A percentile compares a stretch with the other conserved stretches of the same genome.
Evolutionary conservation across 2,113 vertebrate genomes (phyloP).

Genomic region (Dermatemys mawii): DNA sequence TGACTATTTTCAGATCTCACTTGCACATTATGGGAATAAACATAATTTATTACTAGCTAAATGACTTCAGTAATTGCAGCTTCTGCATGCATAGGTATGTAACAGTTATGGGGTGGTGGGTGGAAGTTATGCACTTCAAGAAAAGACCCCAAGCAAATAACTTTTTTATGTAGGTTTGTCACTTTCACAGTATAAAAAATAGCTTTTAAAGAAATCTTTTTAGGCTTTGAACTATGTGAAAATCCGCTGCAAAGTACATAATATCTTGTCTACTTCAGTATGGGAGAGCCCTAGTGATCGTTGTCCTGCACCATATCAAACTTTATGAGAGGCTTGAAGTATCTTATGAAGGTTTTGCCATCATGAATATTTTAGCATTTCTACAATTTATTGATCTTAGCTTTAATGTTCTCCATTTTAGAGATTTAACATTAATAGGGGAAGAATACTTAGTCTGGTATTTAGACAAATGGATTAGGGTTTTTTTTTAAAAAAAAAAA

Average conservation of each 20-base stretch:
- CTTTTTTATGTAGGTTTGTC: neutral
- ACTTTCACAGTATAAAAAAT: neutral
- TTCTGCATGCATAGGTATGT: neutral
- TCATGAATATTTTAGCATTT: neutral
- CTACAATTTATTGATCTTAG: neutral
- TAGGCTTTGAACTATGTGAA: neutral
- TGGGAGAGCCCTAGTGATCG: neutral
- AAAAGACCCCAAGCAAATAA: neutral
- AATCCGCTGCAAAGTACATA: neutral
- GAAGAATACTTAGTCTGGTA: neutral
- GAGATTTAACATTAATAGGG: neutral
- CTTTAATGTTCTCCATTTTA: neutral
- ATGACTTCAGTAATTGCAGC: neutral
- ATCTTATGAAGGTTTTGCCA: neutral
- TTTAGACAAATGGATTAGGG: neutral
- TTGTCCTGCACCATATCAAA: neutral
- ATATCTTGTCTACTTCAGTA: neutral
- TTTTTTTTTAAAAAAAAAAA: constrained; percentile 9
- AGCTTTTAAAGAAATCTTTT: neutral
- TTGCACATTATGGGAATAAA: neutral
- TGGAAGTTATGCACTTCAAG: fast-evolving
- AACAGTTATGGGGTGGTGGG: neutral
- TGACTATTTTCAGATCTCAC: neutral
- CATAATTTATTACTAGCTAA: neutral
- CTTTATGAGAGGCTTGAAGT: neutral